These are phyloP conservation scores for Coenonympha glycerion DNA, from an alignment of 2,888 invertebrate genomes.

Conservation along the genomic window DNA sequence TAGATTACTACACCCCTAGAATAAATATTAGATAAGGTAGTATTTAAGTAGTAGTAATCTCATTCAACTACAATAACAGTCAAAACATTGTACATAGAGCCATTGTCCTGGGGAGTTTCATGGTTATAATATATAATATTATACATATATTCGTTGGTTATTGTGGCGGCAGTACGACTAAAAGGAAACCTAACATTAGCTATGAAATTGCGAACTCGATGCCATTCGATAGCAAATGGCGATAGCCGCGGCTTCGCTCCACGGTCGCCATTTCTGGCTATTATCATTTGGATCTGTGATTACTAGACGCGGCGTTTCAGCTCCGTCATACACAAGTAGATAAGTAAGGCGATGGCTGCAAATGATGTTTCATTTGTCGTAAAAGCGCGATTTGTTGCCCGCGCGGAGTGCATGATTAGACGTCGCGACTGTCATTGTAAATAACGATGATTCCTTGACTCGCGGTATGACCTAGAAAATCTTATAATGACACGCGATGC, in stretches of 20 bases:
- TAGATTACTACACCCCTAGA: no score
- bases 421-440: conserved; percentile 11
- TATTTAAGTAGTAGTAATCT: no score
- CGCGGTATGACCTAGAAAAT: conserved; percentile 1
- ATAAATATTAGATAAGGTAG: no score
- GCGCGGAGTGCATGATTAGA: conserved; percentile 22
- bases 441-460: conserved; percentile 12
- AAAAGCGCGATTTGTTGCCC: conserved; percentile 25
- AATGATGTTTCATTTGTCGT: conserved; percentile 42
- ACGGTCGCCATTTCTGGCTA: conserved; percentile 12
- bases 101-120: conserved; percentile 2
- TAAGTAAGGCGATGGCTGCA: conserved; percentile 44
- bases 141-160: no score
- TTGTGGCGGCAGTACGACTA: conserved; percentile 14
- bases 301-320: conserved; percentile 19
- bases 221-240: conserved; percentile 12
- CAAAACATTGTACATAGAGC: neutral
- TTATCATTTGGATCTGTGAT: conserved; percentile 23
- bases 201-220: conserved; percentile 12
- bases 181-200: neutral
- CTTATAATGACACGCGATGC: conserved; percentile 4
- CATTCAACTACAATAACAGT: no score
- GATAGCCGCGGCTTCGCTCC: conserved; percentile 5
- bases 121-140: no score
- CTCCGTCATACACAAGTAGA: conserved; percentile 36